Evolutionary conservation across 2,888 invertebrate species (phyloP).

Genomic region (Chesias legatella): DNA sequence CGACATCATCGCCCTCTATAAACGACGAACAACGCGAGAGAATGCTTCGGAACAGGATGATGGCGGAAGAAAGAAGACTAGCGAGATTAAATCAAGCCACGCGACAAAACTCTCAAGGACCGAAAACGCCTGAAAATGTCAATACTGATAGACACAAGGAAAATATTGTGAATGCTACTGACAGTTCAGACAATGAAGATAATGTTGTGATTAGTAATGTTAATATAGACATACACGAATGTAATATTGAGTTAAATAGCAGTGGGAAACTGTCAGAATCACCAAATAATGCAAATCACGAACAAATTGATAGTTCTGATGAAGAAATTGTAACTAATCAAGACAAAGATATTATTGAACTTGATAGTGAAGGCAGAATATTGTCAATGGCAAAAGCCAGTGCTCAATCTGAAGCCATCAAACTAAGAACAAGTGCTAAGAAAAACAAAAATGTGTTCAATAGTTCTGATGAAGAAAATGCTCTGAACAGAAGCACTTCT

Average conservation of each 20-base stretch:
- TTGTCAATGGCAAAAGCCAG: no score
- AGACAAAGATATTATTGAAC: background rate
- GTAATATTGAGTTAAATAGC: no score
- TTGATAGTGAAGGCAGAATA: background rate
- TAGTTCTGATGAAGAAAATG: constrained; percentile 11
- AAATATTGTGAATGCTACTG: constrained; percentile 12
- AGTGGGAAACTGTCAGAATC: background rate
- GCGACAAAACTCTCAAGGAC: constrained; percentile 8
- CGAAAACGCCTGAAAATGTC: background rate
- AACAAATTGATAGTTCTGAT: constrained; percentile 1
- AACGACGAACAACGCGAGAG: constrained; percentile 83
- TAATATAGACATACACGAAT: background rate
- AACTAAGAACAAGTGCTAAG: background rate
- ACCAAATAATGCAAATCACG: constrained; percentile 1
- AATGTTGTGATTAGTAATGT: constrained; percentile 31
- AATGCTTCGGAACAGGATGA: constrained; percentile 83
- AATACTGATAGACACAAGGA: constrained; percentile 2
- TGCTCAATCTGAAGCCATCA: no score
- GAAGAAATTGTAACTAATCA: background rate
- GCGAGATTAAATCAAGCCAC: constrained; percentile 64
- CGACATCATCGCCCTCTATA: constrained; percentile 70
- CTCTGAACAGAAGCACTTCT: constrained; percentile 3
- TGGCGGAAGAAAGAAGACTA: constrained; percentile 83
- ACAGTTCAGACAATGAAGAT: constrained; percentile 37
- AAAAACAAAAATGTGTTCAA: background rate